A percentile compares a stretch with the other conserved stretches of the same genome.
Conservation (phyloP, 2,888 invertebrate genomes). For the Rhyacophila evoluta region DNA sequence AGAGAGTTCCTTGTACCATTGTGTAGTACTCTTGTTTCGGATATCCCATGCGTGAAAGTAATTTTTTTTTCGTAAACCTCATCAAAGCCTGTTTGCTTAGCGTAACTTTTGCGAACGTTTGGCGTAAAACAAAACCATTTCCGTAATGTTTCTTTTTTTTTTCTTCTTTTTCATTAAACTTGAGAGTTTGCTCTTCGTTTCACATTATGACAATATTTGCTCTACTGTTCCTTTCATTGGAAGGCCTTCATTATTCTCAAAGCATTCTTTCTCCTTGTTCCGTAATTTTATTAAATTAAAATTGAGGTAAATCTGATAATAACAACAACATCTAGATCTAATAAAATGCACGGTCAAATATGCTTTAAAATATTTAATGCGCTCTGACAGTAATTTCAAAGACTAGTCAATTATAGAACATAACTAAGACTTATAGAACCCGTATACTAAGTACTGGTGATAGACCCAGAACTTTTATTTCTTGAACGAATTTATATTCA, state of each 20-base stretch:
- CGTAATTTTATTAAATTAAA: too few relatives aligned
- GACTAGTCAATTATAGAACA: too few relatives aligned
- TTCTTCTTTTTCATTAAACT: conserved; percentile 43
- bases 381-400: too few relatives aligned
- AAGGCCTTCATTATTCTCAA: neutral
- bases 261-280: neutral
- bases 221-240: conserved; percentile 6
- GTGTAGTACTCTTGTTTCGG: conserved; percentile 41
- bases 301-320: too few relatives aligned
- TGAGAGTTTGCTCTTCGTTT: conserved; percentile 43
- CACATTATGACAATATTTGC: conserved; percentile 46
- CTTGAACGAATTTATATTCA: too few relatives aligned
- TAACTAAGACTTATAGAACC: too few relatives aligned
- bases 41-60: conserved; percentile 48
- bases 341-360: too few relatives aligned
- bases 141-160: conserved; percentile 16
- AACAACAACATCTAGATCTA: too few relatives aligned
- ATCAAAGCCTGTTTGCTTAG: conserved; percentile 33
- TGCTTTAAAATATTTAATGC: too few relatives aligned
- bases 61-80: conserved; percentile 49
- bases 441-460: too few relatives aligned
- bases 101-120: conserved; percentile 31
- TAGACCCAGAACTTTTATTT: too few relatives aligned
- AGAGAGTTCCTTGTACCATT: neutral
- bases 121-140: conserved; percentile 38